Evolutionary conservation across 2,797 vertebrate genomes (phyloP).

Genomic region (Spondyliosoma cantharus): DNA sequence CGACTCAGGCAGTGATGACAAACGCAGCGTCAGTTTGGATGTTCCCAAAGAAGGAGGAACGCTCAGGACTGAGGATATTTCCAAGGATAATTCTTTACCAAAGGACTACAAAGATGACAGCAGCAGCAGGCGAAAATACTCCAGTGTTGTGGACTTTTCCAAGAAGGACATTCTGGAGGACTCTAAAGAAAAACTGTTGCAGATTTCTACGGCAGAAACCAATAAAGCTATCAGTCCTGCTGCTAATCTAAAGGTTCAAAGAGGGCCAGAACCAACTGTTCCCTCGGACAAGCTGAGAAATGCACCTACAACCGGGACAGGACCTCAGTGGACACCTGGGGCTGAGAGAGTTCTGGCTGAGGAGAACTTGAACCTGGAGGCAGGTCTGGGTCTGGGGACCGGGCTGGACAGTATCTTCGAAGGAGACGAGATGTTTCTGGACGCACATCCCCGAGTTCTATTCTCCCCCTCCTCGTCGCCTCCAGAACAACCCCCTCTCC

Average conservation of each 20-base stretch:
- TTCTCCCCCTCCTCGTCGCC: constrained; percentile 81
- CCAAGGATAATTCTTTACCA: constrained; percentile 51
- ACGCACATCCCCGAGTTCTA: constrained; percentile 83
- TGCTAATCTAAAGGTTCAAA: constrained; percentile 26
- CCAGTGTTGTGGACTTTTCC: constrained; percentile 40
- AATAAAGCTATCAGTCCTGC: constrained; percentile 22
- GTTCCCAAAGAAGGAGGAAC: constrained; percentile 44
- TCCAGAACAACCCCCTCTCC: constrained; percentile 81
- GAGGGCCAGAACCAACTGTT: constrained; percentile 39
- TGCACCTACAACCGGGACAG: not conserved
- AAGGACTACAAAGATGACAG: constrained; percentile 63
- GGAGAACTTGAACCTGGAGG: constrained; percentile 36
- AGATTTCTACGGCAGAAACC: constrained; percentile 30
- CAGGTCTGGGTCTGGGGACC: constrained; percentile 38
- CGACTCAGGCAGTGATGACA: constrained; percentile 48
- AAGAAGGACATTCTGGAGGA: constrained; percentile 38
- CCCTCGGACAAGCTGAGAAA: constrained; percentile 31
- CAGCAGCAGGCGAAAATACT: constrained; percentile 43
- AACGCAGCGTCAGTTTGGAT: constrained; percentile 32
- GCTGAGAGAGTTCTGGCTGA: constrained; percentile 6
- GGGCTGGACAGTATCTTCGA: constrained; percentile 63
- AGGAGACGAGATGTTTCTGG: constrained; percentile 81
- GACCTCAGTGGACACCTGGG: constrained; percentile 10
- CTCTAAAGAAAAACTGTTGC: constrained; percentile 22
- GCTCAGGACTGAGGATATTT: constrained; percentile 56